Evolutionary conservation across 1,140 invertebrate genomes (phyloP), one percentile per base, ranked within the genome.

Genomic region (Paraescarpia echinospica): DNA sequence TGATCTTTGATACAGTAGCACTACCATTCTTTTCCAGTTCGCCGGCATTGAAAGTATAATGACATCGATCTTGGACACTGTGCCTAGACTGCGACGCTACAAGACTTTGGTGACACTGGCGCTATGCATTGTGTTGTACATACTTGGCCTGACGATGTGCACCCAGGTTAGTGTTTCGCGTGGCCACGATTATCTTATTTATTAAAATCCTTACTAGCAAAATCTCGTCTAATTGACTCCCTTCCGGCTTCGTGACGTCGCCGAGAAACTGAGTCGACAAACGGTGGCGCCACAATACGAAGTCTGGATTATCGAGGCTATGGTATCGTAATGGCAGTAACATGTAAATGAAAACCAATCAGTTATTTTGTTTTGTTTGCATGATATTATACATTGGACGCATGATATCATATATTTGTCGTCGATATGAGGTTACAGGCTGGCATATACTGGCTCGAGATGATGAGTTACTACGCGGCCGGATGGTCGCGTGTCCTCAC

Each of bases 361-460:
- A n/a, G n/a, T n/a, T n/a, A n/a, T n/a, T n/a, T n/a, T n/a, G n/a
- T n/a, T n/a, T n/a, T n/a, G n/a, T n/a, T n/a, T n/a, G n/a, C n/a
- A n/a, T n/a, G n/a, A n/a, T n/a, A n/a, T n/a, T n/a, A n/a, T n/a
- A n/a, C n/a, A n/a, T n/a, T n/a, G n/a, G n/a, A 77, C 59, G 27
- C 59, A 4, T 77, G 59, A 77, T 18, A n/a, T n/a, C n/a, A 41
- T 41, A 77, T 18, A 77, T 27, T 0, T 77, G 27, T 2, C 41
- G 59, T 14, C 22, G 59, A 18, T 77, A 18, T 77, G 18, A 27
- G 59, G 35, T 90, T 93, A 59, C 92, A 93, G 93, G 89, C 34
- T 91, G 93, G 93, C 33, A 88, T 93, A 14, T 93, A 93, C 35
- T 93, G 93, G 93, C 22, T 93, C 5, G 92, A 93, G 33, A n/a